phyloP scores from a whole-genome alignment of 2,888 invertebrate species.

The Notodonta dromedarius region DNA sequence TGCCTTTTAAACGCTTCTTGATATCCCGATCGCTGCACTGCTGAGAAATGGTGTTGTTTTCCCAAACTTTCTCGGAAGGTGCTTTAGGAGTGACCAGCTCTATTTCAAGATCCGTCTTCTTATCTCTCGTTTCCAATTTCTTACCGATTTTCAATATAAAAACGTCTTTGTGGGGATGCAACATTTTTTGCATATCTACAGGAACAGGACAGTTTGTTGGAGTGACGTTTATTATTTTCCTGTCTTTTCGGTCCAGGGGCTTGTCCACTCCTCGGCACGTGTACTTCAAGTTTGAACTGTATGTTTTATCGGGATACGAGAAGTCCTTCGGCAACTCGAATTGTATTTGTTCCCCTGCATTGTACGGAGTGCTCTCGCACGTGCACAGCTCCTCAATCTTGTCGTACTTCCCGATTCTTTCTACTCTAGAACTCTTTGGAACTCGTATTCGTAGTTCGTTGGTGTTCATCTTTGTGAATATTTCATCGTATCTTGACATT shows the following conservation, averaged over 20 bases:
- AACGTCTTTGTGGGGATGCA: constrained; percentile 71
- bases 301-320: constrained; percentile 51
- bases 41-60: constrained; percentile 51
- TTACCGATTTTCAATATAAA: constrained; percentile 79
- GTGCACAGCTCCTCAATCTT: constrained; percentile 71
- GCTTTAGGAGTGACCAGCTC: constrained; percentile 75
- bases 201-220: constrained; percentile 72
- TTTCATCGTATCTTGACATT: constrained; percentile 68
- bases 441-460: constrained; percentile 77
- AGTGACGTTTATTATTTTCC: constrained; percentile 67
- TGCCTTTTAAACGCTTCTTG: constrained; percentile 32
- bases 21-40: constrained; percentile 58
- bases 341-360: constrained; percentile 75
- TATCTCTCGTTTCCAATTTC: constrained; percentile 74
- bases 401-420: constrained; percentile 68
- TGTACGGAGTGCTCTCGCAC: constrained; percentile 67
- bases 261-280: constrained; percentile 60
- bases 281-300: constrained; percentile 70
- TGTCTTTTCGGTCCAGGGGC: constrained; percentile 54
- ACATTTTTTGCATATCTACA: constrained; percentile 67
- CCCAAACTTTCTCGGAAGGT: constrained; percentile 45
- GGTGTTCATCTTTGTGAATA: constrained; percentile 74
- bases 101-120: constrained; percentile 77
- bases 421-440: constrained; percentile 69
- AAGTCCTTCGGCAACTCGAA: constrained; percentile 68